phyloP scores from a whole-genome alignment of 1,140 invertebrate genomes.

The Drosophila gunungcola region DNA sequence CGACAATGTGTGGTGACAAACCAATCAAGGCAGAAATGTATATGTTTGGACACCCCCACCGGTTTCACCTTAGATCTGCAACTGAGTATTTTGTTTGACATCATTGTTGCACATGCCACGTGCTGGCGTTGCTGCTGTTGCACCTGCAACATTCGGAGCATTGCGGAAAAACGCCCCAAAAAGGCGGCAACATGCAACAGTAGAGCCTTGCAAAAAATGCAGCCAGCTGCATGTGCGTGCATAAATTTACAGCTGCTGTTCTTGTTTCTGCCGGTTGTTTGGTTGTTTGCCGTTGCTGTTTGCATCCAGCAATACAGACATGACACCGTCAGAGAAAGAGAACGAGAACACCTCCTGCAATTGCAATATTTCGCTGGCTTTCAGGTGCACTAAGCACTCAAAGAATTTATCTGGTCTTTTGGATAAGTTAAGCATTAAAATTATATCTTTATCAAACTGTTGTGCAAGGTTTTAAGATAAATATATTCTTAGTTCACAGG shows the following conservation, averaged over 20 bases:
- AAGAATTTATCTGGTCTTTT: background rate
- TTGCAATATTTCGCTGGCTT: conserved; percentile 25
- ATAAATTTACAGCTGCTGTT: conserved; percentile 53
- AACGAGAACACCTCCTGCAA: conserved; percentile 33
- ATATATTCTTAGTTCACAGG: no score
- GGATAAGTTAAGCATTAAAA: no score
- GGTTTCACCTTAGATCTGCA: conserved; percentile 19
- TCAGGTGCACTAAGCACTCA: background rate
- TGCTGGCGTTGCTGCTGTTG: conserved; percentile 35
- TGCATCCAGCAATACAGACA: conserved; percentile 57
- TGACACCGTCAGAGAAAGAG: conserved; percentile 32
- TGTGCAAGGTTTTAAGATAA: no score
- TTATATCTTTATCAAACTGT: no score
- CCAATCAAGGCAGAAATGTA: conserved; percentile 22
- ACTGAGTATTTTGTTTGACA: conserved; percentile 61
- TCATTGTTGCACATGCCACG: conserved; percentile 57
- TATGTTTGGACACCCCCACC: conserved; percentile 19
- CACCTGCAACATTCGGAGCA: conserved; percentile 38
- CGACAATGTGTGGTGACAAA: conserved; percentile 31
- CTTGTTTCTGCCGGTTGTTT: conserved; percentile 26
- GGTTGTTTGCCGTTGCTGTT: conserved; percentile 50
- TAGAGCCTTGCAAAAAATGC: conserved; percentile 57
- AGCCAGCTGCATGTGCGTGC: conserved; percentile 65
- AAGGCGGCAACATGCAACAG: conserved; percentile 55
- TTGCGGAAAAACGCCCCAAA: conserved; percentile 36